These are phyloP conservation scores for Alethe castanea DNA, from an alignment of 2,113 vertebrate genomes.

Conservation along the genomic window DNA sequence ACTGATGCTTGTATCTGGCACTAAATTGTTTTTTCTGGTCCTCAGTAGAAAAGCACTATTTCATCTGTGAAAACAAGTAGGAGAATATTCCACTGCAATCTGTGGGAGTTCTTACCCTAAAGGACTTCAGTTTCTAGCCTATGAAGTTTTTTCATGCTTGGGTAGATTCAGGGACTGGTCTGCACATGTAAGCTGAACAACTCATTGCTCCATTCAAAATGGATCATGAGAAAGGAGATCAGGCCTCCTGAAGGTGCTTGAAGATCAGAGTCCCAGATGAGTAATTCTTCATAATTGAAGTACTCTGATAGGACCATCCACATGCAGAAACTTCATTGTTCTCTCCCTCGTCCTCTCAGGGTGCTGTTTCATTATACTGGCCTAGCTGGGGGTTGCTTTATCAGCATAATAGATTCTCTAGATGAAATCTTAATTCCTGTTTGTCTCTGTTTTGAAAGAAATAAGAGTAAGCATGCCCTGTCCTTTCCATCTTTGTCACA, in stretches of 20 bases:
- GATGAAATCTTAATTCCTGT: neutral
- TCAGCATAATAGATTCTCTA: neutral
- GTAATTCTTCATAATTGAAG: neutral
- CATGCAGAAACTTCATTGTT: rapidly evolving
- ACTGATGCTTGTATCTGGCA: neutral
- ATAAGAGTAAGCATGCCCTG: neutral
- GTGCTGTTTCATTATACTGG: neutral
- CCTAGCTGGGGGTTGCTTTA: neutral
- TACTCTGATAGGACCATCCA: neutral
- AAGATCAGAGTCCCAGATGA: neutral
- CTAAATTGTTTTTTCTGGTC: neutral
- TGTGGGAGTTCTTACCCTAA: neutral
- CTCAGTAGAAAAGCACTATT: neutral
- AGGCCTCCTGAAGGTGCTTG: neutral
- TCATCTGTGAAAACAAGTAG: neutral
- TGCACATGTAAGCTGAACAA: neutral
- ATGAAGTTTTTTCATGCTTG: neutral
- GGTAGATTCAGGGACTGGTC: neutral
- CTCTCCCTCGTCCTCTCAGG: neutral
- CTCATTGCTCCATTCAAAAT: neutral
- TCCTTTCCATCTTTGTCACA: neutral
- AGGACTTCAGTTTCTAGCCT: neutral
- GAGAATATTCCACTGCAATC: neutral
- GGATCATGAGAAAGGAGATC: neutral
- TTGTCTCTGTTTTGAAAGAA: neutral